Percentiles rank a stretch among this genome's conserved stretches.
phyloP scores from a whole-genome alignment of 2,113 vertebrate species.

The Percina caprodes region DNA sequence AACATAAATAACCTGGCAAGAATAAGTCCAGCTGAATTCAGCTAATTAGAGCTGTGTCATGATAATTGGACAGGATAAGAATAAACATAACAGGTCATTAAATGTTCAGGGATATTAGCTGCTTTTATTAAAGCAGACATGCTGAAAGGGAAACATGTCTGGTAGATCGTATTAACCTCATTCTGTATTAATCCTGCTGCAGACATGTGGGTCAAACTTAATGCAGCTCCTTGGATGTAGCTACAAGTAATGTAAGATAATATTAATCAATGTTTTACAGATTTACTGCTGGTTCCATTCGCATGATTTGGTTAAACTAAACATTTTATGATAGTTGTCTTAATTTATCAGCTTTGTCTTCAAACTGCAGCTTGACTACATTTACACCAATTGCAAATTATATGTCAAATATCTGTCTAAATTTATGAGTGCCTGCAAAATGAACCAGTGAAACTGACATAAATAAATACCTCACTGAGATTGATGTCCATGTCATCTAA shows the following conservation, averaged over 20 bases:
- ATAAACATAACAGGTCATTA: conserved; percentile 63
- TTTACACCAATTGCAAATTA: conserved; percentile 15
- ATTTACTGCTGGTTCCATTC: not conserved
- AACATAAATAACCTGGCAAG: conserved; percentile 18
- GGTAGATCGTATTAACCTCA: conserved; percentile 29
- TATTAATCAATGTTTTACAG: conserved; percentile 48
- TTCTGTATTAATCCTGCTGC: conserved; percentile 46
- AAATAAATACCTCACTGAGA: conserved; percentile 39
- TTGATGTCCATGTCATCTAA: conserved; percentile 44
- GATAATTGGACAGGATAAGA: conserved; percentile 63
- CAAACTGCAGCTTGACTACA: not conserved
- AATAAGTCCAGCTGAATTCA: conserved; percentile 31
- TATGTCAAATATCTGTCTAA: conserved; percentile 28
- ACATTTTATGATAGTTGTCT: not conserved
- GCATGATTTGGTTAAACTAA: not conserved
- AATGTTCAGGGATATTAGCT: conserved; percentile 59
- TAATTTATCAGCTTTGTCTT: not conserved
- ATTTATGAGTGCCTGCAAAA: conserved; percentile 34
- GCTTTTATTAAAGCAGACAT: conserved; percentile 38
- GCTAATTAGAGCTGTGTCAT: conserved; percentile 65
- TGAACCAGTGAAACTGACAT: not conserved
- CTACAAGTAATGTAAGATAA: conserved; percentile 31
- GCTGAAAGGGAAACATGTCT: conserved; percentile 33
- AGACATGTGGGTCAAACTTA: conserved; percentile 56
- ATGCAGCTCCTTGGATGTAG: conserved; percentile 36